phyloP scores from a whole-genome alignment of 30 jellyfish, hydroid and myxozoan species.

The Mastigias papua region DNA sequence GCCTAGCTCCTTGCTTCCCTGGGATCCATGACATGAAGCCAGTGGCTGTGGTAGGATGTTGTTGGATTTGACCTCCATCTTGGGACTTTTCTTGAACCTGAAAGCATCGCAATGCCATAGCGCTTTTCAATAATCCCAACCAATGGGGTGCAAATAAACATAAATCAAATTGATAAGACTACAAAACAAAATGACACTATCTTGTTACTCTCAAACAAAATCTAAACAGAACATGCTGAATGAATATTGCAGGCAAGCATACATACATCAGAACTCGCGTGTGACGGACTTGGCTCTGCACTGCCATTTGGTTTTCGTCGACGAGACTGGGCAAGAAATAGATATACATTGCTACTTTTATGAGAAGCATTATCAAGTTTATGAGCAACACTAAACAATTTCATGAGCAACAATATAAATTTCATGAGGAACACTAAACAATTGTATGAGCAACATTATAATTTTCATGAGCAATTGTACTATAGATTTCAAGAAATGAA shows the following conservation, averaged over 20 bases:
- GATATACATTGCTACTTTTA: not conserved
- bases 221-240: not conserved
- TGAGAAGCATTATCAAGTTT: too few relatives aligned
- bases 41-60: not conserved
- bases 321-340: conserved; percentile 26
- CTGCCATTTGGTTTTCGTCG: conserved; percentile 60
- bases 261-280: conserved; percentile 2
- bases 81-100: conserved; percentile 18
- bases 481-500: too few relatives aligned
- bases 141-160: not conserved
- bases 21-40: conserved; percentile 73
- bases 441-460: too few relatives aligned
- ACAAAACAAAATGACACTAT: too few relatives aligned
- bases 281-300: conserved; percentile 24
- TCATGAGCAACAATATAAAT: too few relatives aligned
- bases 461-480: too few relatives aligned
- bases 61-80: conserved; percentile 10
- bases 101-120: not conserved
- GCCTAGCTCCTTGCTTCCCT: conserved; percentile 39
- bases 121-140: not conserved
- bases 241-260: not conserved
- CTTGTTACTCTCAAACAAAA: too few relatives aligned
- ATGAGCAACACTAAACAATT: too few relatives aligned
- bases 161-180: too few relatives aligned
- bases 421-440: too few relatives aligned